These are phyloP conservation scores for Drosophila mauritiana DNA, from an alignment of 1,140 invertebrate species.

Conservation along the genomic window DNA sequence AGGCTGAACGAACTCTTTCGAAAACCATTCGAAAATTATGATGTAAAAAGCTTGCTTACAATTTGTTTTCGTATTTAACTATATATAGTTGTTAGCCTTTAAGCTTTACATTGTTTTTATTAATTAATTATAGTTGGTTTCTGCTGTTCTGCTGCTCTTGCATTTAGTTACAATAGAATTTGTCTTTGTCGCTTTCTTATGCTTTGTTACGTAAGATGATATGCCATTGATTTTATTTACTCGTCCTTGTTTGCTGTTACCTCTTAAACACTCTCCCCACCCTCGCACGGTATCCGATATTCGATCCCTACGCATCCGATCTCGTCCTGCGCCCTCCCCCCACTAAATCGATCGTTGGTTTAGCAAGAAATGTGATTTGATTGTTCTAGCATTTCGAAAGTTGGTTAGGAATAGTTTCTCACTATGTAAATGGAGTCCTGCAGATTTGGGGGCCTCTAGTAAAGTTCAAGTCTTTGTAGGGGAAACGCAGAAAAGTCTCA, in stretches of 20 bases:
- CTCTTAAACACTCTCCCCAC: slow-evolving; percentile 21
- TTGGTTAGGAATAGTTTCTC: slow-evolving; percentile 67
- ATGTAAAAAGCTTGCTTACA: slow-evolving; percentile 44
- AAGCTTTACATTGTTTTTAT: slow-evolving; percentile 56
- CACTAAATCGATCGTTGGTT: slow-evolving; percentile 57
- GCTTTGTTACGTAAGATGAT: slow-evolving; percentile 78
- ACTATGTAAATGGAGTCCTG: slow-evolving; percentile 34
- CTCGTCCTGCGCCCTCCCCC: slow-evolving; percentile 20
- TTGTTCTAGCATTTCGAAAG: slow-evolving; percentile 82
- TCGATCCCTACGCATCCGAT: slow-evolving; percentile 4
- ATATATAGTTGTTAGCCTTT: slow-evolving; percentile 46
- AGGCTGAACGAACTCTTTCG: slow-evolving; percentile 44
- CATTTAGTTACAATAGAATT: slow-evolving; percentile 63
- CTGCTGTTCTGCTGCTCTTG: slow-evolving; percentile 24
- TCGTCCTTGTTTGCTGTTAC: slow-evolving; percentile 39
- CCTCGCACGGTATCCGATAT: slow-evolving; percentile 10
- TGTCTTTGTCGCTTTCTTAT: slow-evolving; percentile 35
- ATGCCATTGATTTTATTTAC: slow-evolving; percentile 77
- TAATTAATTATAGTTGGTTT: slow-evolving; percentile 65
- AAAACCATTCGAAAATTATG: slow-evolving; percentile 34
- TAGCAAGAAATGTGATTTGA: slow-evolving; percentile 75
- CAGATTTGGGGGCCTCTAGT: slow-evolving; percentile 32
- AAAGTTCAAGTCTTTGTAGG: slow-evolving; percentile 64
- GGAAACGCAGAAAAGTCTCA: slow-evolving; percentile 51
- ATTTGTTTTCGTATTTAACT: slow-evolving; percentile 32